Evolutionary conservation across 1,140 invertebrate genomes (phyloP).

Genomic region (Saxidomus purpurata): DNA sequence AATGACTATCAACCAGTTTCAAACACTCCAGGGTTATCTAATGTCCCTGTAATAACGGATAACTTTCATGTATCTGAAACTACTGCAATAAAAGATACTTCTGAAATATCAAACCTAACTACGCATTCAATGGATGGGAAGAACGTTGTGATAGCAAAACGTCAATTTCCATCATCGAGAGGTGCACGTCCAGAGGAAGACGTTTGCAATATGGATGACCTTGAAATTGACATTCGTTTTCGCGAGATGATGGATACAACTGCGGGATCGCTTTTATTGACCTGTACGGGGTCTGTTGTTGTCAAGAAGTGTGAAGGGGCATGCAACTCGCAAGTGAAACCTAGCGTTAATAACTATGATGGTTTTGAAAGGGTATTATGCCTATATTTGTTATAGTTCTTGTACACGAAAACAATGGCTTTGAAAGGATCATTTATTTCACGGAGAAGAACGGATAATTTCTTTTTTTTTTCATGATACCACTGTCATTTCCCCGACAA

Average conservation of each 20-base stretch:
- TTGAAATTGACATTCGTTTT: conserved; percentile 37
- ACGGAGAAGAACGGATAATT: too few relatives aligned
- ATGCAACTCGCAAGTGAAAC: conserved; percentile 34
- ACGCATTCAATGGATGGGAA: not conserved
- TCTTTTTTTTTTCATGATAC: too few relatives aligned
- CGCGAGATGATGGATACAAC: conserved; percentile 9
- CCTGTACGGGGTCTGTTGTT: conserved; percentile 8
- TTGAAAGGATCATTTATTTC: too few relatives aligned
- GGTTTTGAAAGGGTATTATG: conserved; percentile 38
- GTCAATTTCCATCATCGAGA: not conserved
- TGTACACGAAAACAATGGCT: too few relatives aligned
- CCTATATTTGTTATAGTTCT: too few relatives aligned
- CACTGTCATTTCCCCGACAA: too few relatives aligned
- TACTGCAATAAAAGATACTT: not conserved
- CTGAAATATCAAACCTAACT: not conserved
- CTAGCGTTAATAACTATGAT: conserved; percentile 20
- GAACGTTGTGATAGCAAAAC: not conserved
- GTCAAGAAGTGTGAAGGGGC: conserved; percentile 54
- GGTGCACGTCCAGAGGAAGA: not conserved
- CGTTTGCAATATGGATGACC: conserved; percentile 32
- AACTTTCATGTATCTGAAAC: not conserved
- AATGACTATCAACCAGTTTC: not conserved
- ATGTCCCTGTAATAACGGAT: not conserved
- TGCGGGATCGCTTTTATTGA: not conserved
- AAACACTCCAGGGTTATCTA: not conserved